Evolutionary conservation across 2,888 invertebrate species (phyloP).

Genomic region (Deilephila porcellus): DNA sequence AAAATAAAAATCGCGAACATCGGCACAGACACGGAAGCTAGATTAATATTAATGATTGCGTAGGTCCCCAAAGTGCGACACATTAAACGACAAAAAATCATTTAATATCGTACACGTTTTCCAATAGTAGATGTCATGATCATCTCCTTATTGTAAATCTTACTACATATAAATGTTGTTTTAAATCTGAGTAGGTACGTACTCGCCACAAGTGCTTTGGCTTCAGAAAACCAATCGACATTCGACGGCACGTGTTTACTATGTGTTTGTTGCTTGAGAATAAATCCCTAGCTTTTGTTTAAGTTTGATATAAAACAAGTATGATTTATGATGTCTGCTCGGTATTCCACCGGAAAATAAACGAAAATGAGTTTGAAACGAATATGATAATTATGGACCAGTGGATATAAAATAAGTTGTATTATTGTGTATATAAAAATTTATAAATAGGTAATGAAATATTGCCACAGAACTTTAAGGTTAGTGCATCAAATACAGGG

Average conservation of each 20-base stretch:
- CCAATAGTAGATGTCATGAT: neutral
- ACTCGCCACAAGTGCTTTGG: conserved; percentile 26
- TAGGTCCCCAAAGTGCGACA: neutral
- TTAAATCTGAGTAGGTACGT: conserved; percentile 6
- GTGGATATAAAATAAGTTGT: neutral
- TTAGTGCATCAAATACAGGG: no score
- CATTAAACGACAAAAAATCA: neutral
- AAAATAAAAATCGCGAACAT: neutral
- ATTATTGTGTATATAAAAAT: no score
- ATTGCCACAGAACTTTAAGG: no score
- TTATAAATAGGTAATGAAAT: no score
- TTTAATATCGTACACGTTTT: neutral
- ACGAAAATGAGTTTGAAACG: neutral
- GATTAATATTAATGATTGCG: neutral
- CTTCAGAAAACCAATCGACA: conserved; percentile 35
- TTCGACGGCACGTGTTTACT: conserved; percentile 44
- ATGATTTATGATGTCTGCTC: conserved; percentile 11
- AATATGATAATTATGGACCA: neutral
- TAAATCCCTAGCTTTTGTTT: conserved; percentile 24
- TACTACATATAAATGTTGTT: neutral
- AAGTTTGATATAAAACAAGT: conserved; percentile 16
- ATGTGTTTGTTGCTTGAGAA: conserved; percentile 30
- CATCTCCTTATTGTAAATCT: conserved; percentile 12
- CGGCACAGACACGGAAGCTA: neutral
- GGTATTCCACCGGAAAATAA: neutral